These are phyloP conservation scores for Nyctalus aviator DNA, from an alignment of 2,797 vertebrate genomes.

Conservation along the genomic window DNA sequence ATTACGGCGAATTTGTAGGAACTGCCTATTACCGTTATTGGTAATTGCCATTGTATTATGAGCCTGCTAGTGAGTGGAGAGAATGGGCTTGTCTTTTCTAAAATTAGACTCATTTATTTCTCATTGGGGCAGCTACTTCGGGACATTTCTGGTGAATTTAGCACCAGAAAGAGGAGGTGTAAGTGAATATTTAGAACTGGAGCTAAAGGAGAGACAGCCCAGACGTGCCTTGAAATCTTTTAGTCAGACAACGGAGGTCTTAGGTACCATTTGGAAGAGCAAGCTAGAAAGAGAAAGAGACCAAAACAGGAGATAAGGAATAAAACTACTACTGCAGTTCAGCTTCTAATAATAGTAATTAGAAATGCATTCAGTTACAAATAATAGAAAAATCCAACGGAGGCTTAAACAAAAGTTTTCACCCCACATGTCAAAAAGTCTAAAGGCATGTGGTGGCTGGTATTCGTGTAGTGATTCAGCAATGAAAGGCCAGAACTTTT, in stretches of 20 bases:
- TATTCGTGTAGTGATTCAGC: not conserved
- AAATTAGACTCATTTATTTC: conserved; percentile 40
- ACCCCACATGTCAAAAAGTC: not conserved
- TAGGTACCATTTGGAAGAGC: not conserved
- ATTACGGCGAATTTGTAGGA: not conserved
- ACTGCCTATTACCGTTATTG: conserved; percentile 5
- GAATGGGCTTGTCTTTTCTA: conserved; percentile 17
- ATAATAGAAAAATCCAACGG: not conserved
- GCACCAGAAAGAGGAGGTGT: not conserved
- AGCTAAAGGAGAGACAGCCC: not conserved
- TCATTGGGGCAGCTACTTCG: not conserved
- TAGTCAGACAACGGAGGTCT: not conserved
- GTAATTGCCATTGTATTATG: not conserved
- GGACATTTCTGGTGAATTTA: not conserved
- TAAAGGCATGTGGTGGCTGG: not conserved
- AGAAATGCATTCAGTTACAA: not conserved
- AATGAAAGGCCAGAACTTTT: not conserved
- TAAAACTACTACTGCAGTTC: not conserved
- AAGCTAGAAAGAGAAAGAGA: not conserved
- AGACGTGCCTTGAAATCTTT: not conserved
- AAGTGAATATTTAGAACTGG: not conserved
- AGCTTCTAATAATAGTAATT: not conserved
- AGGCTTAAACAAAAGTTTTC: not conserved
- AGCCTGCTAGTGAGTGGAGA: not conserved
- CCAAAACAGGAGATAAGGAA: not conserved